These are phyloP conservation scores for Synergus laeviventris DNA, from an alignment of 2,888 invertebrate genomes.

Conservation along the genomic window DNA sequence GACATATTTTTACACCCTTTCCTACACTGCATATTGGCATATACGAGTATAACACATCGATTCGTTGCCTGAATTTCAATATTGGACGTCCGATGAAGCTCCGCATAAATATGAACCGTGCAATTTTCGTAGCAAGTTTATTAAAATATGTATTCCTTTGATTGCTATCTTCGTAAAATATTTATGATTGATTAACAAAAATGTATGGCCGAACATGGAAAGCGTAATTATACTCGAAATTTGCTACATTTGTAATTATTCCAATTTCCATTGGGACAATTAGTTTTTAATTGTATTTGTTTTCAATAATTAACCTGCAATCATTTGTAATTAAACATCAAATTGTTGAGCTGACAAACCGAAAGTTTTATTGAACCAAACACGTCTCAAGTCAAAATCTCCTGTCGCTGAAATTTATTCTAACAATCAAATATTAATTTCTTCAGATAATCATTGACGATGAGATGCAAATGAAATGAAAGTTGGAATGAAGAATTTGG, in stretches of 20 bases:
- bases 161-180: neutral
- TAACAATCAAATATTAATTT: neutral
- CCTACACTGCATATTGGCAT: neutral
- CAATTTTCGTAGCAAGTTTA: neutral
- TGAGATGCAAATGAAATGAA: conserved; percentile 11
- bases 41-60: neutral
- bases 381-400: no score
- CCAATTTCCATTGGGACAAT: neutral
- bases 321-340: no score
- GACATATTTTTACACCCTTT: conserved; percentile 29
- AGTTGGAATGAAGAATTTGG: neutral
- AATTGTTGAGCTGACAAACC: no score
- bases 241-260: neutral
- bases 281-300: neutral
- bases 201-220: neutral
- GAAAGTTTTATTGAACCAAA: no score
- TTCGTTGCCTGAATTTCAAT: conserved; percentile 17
- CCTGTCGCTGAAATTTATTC: no score
- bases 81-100: conserved; percentile 19
- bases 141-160: neutral
- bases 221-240: neutral
- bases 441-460: neutral
- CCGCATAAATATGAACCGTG: conserved; percentile 1
- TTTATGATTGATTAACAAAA: neutral
- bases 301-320: no score